These are phyloP conservation scores for Parnassius orleans DNA, from an alignment of 2,888 invertebrate genomes.

Conservation along the genomic window DNA sequence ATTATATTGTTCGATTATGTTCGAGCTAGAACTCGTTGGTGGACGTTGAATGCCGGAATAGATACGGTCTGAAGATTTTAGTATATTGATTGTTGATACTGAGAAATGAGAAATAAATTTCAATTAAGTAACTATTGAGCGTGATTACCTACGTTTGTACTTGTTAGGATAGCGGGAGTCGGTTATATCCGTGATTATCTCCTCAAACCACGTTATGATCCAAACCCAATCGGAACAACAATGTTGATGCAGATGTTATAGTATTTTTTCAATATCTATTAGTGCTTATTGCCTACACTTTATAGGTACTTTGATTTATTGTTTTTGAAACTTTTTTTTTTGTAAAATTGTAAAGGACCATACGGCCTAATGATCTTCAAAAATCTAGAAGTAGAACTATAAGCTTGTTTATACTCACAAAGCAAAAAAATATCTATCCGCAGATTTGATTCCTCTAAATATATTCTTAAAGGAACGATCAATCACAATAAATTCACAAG, in stretches of 20 bases:
- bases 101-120: constrained; percentile 80
- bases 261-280: too few species aligned
- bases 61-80: constrained; percentile 66
- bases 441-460: constrained; percentile 47
- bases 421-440: neutral
- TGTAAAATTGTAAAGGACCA: too few species aligned
- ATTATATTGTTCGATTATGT: constrained; percentile 80
- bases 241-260: too few species aligned
- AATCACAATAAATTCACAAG: constrained; percentile 80
- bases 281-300: too few species aligned
- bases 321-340: too few species aligned
- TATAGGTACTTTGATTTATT: too few species aligned
- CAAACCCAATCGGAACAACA: neutral
- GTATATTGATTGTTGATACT: constrained; percentile 81
- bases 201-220: constrained; percentile 39
- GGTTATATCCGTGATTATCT: constrained; percentile 73
- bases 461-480: constrained; percentile 58
- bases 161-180: constrained; percentile 44
- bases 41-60: constrained; percentile 69
- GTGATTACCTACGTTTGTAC: constrained; percentile 55
- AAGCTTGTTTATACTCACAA: too few species aligned
- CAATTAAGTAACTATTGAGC: constrained; percentile 75
- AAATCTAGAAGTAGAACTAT: too few species aligned
- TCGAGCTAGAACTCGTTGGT: constrained; percentile 73
- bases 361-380: too few species aligned